phyloP scores from a whole-genome alignment of 2,888 invertebrate genomes.

The Linyphia triangularis region DNA sequence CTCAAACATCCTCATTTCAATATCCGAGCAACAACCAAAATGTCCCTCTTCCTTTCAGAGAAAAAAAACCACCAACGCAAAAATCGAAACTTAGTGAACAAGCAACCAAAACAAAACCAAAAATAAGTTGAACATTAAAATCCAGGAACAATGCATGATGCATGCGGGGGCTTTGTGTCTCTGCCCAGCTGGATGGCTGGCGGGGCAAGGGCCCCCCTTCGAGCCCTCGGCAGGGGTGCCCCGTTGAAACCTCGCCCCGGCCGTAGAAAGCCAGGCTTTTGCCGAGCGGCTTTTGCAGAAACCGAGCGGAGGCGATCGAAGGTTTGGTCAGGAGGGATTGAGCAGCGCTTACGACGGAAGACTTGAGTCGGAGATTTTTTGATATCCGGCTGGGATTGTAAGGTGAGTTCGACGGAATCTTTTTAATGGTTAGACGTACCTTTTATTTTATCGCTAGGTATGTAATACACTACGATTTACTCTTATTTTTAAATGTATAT shows the following conservation, averaged over 20 bases:
- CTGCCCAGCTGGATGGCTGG: slow-evolving; percentile 31
- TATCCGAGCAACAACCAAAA: background rate
- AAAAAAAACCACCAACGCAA: slow-evolving; percentile 5
- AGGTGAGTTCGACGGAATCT: slow-evolving; percentile 22
- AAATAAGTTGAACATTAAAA: slow-evolving; percentile 26
- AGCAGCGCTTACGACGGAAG: slow-evolving; percentile 30
- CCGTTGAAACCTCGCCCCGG: slow-evolving; percentile 52
- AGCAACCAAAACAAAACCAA: slow-evolving; percentile 29
- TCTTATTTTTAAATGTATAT: too few species aligned
- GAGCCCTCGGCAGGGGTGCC: slow-evolving; percentile 58
- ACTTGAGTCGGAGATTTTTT: background rate
- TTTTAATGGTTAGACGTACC: background rate
- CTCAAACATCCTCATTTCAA: slow-evolving; percentile 11
- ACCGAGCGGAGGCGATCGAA: slow-evolving; percentile 33
- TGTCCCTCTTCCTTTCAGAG: background rate
- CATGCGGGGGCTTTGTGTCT: slow-evolving; percentile 58
- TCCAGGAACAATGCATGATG: slow-evolving; percentile 64
- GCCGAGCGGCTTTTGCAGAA: slow-evolving; percentile 13
- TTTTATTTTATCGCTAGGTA: too few species aligned
- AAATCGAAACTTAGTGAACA: slow-evolving; percentile 58
- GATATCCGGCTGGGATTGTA: background rate
- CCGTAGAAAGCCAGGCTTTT: background rate
- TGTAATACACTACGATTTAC: too few species aligned
- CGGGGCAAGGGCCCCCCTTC: slow-evolving; percentile 53
- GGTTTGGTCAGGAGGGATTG: slow-evolving; percentile 33